Evolutionary conservation across 2,113 vertebrate species (phyloP), one percentile per base, ranked within the genome.

Genomic region (Oxyura jamaicensis): DNA sequence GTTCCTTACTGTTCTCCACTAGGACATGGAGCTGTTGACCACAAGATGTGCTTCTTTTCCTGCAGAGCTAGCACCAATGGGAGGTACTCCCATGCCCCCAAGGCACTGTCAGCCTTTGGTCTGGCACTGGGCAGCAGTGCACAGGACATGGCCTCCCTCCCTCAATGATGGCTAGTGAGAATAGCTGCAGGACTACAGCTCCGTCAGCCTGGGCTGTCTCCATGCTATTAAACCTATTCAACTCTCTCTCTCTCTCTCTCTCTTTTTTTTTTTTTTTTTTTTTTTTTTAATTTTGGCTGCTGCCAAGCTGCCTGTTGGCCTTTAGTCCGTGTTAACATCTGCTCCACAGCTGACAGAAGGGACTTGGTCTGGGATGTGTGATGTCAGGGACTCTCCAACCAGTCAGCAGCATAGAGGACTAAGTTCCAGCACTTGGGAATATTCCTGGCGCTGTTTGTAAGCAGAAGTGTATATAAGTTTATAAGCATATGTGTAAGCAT

Each of bases 401-500:
- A 84, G 66, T 65, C 81, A 91, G 35, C 83, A 76, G 44, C 44
- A 33, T 82, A 73, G 26, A 84, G 23, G 48, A 93, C 39, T 89
- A 77, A 72, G 31, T 93, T 95, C 69, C 81, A 93, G 91, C 65
- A 35, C 94, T 93, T 95, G 89, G 76, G 94, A 95, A 82, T 39
- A 87, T 92, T 97, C 44, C 94, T 97, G 95, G 96, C 81, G 23
- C 94, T 96, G 92, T 97, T 97, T 95, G 96, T 97, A 95, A 97
- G 96, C 95, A 97, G 86, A 95, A 97, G 93, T 94, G 91, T 95
- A 95, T 97, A 83, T 92, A 95, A 95, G 95, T 91, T 96, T 95
- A 93, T 93, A 95, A 96, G 95, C 96, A 96, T 96, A 97, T 97
- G 96, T 97, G 96, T 95, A 97, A 97, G 96, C 96, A 97, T 97